A percentile compares a stretch with the other conserved stretches of the same genome.
These are phyloP conservation scores for Tinea trinotella DNA, from an alignment of 2,888 invertebrate genomes.

Conservation along the genomic window DNA sequence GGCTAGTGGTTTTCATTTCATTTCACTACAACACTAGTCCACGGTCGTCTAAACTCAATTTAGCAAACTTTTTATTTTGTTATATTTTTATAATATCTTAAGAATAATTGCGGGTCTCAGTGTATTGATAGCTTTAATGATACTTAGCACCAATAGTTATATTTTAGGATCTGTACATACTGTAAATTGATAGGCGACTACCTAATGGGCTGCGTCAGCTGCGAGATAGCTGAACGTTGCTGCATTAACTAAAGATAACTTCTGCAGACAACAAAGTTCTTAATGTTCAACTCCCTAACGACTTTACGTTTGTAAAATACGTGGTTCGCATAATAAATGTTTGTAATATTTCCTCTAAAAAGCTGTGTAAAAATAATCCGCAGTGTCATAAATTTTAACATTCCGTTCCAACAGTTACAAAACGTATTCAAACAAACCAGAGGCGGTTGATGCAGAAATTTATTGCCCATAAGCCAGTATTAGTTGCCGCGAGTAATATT, in stretches of 20 bases:
- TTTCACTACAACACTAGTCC: too few species aligned
- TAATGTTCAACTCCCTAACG: not conserved
- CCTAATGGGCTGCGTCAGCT: slow-evolving; percentile 7
- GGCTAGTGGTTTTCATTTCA: too few species aligned
- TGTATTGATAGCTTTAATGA: too few species aligned
- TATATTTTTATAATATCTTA: too few species aligned
- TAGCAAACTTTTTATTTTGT: too few species aligned
- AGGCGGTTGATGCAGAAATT: not conserved
- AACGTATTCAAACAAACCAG: not conserved
- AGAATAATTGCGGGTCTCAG: too few species aligned
- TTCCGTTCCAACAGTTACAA: not conserved
- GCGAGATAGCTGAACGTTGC: not conserved
- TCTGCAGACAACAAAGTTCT: not conserved
- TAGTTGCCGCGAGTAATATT: not conserved
- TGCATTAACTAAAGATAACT: slow-evolving; percentile 6
- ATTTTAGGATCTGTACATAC: too few species aligned
- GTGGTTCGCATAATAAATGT: not conserved
- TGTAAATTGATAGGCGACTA: not conserved
- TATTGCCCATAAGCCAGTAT: not conserved
- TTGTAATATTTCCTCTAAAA: not conserved
- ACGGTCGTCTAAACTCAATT: too few species aligned
- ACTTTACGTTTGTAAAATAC: not conserved
- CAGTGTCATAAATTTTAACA: not conserved
- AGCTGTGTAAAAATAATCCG: not conserved
- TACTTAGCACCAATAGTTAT: too few species aligned